Percentiles rank a stretch among this genome's conserved stretches.
Conservation (phyloP, 2,113 vertebrate species). For the Carassius auratus region DNA sequence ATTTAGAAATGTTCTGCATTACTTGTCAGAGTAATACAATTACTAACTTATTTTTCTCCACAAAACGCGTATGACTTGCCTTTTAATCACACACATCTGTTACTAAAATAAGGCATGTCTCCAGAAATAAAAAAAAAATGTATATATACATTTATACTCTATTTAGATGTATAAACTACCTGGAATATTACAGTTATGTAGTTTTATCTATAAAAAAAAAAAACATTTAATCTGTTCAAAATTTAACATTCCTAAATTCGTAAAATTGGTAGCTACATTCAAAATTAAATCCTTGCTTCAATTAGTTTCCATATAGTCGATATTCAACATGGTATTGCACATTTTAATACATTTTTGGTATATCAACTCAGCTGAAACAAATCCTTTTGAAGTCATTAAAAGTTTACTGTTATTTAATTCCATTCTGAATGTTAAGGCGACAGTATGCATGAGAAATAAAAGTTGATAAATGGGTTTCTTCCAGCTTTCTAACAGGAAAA, state of each 20-base stretch:
- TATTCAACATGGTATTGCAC: neutral
- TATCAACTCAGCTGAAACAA: neutral
- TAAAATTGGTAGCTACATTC: neutral
- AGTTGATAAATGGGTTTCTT: neutral
- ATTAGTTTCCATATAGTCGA: constrained; percentile 40
- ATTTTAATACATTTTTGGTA: neutral
- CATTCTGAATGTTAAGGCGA: neutral
- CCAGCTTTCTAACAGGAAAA: neutral
- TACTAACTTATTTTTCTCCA: neutral
- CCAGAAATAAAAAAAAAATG: neutral
- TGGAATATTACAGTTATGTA: neutral
- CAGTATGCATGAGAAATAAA: neutral
- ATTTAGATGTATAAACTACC: neutral
- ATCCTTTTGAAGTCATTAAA: neutral
- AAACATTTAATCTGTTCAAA: neutral
- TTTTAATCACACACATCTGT: neutral
- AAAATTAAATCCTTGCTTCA: constrained; percentile 3
- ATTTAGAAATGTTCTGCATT: neutral
- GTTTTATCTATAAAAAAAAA: neutral
- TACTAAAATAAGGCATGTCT: too few relatives aligned
- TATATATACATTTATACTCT: neutral
- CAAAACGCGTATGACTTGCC: neutral
- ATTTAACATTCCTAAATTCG: neutral
- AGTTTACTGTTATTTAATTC: neutral
- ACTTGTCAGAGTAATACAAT: neutral